Conservation (phyloP, 2,888 invertebrate species). For the Cremastinae sp. region DNA sequence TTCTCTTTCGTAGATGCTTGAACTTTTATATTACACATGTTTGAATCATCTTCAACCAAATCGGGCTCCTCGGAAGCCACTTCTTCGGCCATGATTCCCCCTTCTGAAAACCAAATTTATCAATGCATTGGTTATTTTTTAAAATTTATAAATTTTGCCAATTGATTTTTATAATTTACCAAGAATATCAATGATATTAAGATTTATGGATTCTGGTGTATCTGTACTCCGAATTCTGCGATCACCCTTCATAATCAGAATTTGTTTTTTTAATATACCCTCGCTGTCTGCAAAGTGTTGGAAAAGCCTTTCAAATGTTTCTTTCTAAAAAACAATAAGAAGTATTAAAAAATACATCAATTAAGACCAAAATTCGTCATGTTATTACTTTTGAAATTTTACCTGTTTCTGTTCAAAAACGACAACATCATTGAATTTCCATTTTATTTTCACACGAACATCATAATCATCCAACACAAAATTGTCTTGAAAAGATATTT, state of each 20-base stretch:
- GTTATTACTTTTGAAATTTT: background rate
- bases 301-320: conserved; percentile 58
- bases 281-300: conserved; percentile 53
- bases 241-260: conserved; percentile 39
- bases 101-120: conserved; percentile 39
- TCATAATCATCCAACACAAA: conserved; percentile 52
- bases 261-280: conserved; percentile 53
- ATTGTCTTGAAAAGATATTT: background rate
- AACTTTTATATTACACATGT: conserved; percentile 58
- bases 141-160: background rate
- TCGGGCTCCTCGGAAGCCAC: conserved; percentile 7
- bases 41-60: conserved; percentile 18
- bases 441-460: conserved; percentile 56
- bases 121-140: background rate
- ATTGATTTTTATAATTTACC: conserved; percentile 35
- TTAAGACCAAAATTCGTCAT: background rate
- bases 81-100: conserved; percentile 37
- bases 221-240: conserved; percentile 45
- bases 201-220: conserved; percentile 58
- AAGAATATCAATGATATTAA: conserved; percentile 58
- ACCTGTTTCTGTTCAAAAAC: conserved; percentile 53
- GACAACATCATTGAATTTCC: conserved; percentile 50
- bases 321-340: conserved; percentile 46
- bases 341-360: background rate
- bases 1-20: conserved; percentile 60